These are phyloP conservation scores for Eospalax fontanierii DNA, from an alignment of 2,797 vertebrate genomes.

Conservation along the genomic window DNA sequence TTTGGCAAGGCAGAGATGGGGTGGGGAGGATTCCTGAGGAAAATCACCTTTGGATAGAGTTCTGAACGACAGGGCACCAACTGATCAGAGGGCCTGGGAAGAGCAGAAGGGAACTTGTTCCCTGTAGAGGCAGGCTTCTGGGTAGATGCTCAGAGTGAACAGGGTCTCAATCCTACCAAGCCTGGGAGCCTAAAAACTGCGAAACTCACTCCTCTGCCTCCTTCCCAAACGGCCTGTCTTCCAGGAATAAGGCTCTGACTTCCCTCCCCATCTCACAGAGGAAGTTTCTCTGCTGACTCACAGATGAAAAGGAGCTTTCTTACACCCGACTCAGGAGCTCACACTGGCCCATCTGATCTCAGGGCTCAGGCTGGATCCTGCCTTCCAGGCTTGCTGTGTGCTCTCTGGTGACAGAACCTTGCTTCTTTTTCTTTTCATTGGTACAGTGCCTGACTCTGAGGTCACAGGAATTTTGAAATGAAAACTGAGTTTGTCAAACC, in stretches of 20 bases:
- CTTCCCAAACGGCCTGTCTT: background rate
- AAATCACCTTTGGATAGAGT: background rate
- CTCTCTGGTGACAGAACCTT: background rate
- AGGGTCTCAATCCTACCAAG: background rate
- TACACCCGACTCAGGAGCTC: background rate
- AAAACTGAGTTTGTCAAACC: background rate
- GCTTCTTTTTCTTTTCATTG: background rate
- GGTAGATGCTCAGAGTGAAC: background rate
- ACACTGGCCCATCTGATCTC: background rate
- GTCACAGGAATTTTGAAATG: background rate
- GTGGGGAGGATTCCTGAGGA: background rate
- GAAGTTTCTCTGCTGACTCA: conserved; percentile 34
- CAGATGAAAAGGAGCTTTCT: background rate
- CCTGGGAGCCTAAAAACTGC: background rate
- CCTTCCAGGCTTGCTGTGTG: background rate
- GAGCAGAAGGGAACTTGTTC: background rate
- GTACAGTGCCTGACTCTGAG: background rate
- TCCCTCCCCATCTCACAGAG: background rate
- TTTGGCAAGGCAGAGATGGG: background rate
- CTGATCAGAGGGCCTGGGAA: background rate
- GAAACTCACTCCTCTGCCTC: background rate
- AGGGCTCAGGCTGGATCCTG: background rate
- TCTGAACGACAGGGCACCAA: background rate
- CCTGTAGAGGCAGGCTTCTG: background rate
- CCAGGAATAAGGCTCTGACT: background rate